phyloP scores from a whole-genome alignment of 2,888 invertebrate genomes.

The Atherix ibis region DNA sequence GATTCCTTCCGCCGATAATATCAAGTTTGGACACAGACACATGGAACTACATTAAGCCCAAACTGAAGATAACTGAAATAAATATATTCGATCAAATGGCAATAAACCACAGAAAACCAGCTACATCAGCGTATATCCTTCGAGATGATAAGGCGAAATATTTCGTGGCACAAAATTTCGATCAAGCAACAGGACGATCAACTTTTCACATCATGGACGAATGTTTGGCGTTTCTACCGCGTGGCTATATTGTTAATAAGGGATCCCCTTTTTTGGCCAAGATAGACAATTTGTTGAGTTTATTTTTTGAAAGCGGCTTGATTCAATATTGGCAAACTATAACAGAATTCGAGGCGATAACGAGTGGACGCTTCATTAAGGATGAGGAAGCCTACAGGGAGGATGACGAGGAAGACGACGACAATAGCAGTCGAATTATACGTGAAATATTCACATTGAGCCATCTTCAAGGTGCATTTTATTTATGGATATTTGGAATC shows the following conservation, averaged over 20 bases:
- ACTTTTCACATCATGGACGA: conserved; percentile 24
- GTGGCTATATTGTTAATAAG: conserved; percentile 18
- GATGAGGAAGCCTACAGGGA: conserved; percentile 9
- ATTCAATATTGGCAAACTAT: conserved; percentile 21
- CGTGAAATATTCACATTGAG: conserved; percentile 20
- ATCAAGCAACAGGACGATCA: conserved; percentile 18
- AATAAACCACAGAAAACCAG: neutral
- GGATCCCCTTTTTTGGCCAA: conserved; percentile 22
- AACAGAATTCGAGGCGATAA: conserved; percentile 8
- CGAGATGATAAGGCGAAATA: conserved; percentile 17
- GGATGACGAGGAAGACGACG: conserved; percentile 9
- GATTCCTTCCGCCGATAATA: neutral
- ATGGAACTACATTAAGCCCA: neutral
- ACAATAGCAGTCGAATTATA: conserved; percentile 12
- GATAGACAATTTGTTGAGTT: conserved; percentile 17
- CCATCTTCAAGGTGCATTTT: conserved; percentile 25
- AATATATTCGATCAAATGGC: conserved; percentile 1
- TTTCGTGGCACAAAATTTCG: conserved; percentile 20
- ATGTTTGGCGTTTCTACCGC: conserved; percentile 19
- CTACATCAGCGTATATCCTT: conserved; percentile 17
- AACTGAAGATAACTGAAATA: neutral
- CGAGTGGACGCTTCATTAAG: conserved; percentile 3
- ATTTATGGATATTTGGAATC: conserved; percentile 23
- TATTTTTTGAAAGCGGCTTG: conserved; percentile 21
- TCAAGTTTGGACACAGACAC: neutral